Base-by-base conservation (phyloP, 2,797 vertebrate genomes). In the Lemur catta region DNA sequence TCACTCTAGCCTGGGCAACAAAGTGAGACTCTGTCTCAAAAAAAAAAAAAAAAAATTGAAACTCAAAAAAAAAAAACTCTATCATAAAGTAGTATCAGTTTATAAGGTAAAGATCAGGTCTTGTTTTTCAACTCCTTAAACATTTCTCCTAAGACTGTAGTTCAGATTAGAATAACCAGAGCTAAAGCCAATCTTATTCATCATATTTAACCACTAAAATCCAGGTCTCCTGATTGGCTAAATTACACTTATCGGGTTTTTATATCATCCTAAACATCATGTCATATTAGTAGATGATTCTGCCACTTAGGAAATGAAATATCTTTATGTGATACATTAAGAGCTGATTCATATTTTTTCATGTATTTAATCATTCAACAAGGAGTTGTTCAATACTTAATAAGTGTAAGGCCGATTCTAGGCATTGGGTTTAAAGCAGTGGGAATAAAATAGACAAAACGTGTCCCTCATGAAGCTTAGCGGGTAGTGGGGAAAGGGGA, bases 251-350 rank as follows among this genome's bases (percentile, higher is more conserved):
- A 55, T 46, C 55, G 5, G 4, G 3, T 55, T 89, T 85, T 65
- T 65, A 13, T 30, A 8, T 78, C 15, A n/a, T 82, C 78, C 9
- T 57, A 78, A 86, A 95, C 61, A 24, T 18, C 17, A 48, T 48
- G 17, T 35, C 13, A 24, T 3, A 74, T 48, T 26, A 86, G 17
- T 33, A 88, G 18, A 2, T 79, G 9, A 69, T n/a, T 61, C 67
- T 61, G 41, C 15, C 7, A 38, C 74, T 71, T 89, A 26, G 75
- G n/a, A 89, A 72, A 79, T 43, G 24, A 78, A 89, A 18, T 72
- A 52, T 84, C 69, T 48, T 84, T 43, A 88, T 35, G n/a, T 72
- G 41, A 93, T 43, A 89, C 43, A 50, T 59, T 93, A 22, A 89
- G 67, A 57, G 81, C 69, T 80, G 2, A 55, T 69, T 88, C 94